Evolutionary conservation across 2,888 invertebrate genomes (phyloP), one percentile per base, ranked within the genome.

Genomic region (Brachycybe producta): DNA sequence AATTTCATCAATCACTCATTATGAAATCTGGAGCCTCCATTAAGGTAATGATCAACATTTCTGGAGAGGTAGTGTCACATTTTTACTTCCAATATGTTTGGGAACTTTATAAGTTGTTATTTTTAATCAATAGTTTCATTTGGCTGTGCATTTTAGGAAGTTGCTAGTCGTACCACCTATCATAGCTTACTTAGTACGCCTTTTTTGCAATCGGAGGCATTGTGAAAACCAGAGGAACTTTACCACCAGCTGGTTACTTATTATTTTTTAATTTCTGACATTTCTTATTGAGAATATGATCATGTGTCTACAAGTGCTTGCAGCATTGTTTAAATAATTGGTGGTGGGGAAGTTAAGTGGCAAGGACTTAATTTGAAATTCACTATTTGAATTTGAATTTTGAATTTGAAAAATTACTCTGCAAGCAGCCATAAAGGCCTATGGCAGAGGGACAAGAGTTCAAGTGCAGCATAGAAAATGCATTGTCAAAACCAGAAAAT

Each of bases 1-100:
- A 94, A 71, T 94, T 95, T 72, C 86, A 87, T 67, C 81, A 91
- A 59, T 81, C 81, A 15, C 76, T 83, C 43, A 84, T 86, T 65
- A 69, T 92, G 53, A 84, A 87, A 60, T 77, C 82, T 11, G 82
- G 82, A 39, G 79, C 78, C 5, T 73, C 73, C 4, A 74, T 85
- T 34, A 84, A 84, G 5, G 81, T 53, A 45, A 45, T 95, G 54
- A 63, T 82, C 54, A 90, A 90, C 67, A 77, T 73, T 58, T 80
- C 80, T 45, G 86, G 85, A 60, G 87, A 90, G 71, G 92, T 76
- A 64, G 48, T 13, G 13, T 30, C 26, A 21, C 30, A 23, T 17
- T 8, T 17, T 38, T 13, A 17, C 38, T 38, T 21, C 8, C n/a
- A 11, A 30, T 11, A 30, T 30, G 32, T n/a, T 30, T 30, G n/a